Base-by-base conservation (phyloP, 2,113 vertebrate genomes). In the Meriones unguiculatus region DNA sequence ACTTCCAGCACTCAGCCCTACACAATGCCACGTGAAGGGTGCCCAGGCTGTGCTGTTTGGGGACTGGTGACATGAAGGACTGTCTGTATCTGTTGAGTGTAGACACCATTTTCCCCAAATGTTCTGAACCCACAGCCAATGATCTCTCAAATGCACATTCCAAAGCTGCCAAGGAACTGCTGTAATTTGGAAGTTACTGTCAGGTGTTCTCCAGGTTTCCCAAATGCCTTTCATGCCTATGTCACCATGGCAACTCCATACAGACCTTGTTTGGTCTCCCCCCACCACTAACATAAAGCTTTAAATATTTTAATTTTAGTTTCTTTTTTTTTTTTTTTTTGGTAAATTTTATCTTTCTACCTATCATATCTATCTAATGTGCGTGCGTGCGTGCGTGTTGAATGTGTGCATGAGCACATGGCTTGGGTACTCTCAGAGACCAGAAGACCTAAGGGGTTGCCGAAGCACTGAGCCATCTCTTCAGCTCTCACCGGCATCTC, bases 211-310 rank as follows among this genome's bases (percentile, higher is more conserved):
- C 3, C 0, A 15, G 75, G 14, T 32, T 41, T 30, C 46, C 10
- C 6, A 84, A 62, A 13, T 0, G 10, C 10, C 64, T 5, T 1
- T 0, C 0, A 0, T 32, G 28, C 30, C 78, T 54, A 24, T n/a
- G 77, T 88, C 25, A 75, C 10, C 22, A 3, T 2, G 12, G 4
- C 6, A 59, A 25, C 65, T 57, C 35, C 5, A 62, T 9, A 86
- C 9, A 50, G 50, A 67, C 1, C 14, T 64, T 25, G 12, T 82
- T 59, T 82, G 50, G 52, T 78, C 10, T 41, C 38, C 1, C 25
- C 17, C 14, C 59, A n/a, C n/a, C n/a, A n/a, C n/a, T n/a, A 41
- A 4, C 7, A 64, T 10, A 46, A 65, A 46, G n/a, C 46, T 85
- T 85, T 41, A 85, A 65, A 35, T 1, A 64, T 41, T 84, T 64